Conservation (phyloP, 2,797 vertebrate species). For the Sardinella longiceps region DNA sequence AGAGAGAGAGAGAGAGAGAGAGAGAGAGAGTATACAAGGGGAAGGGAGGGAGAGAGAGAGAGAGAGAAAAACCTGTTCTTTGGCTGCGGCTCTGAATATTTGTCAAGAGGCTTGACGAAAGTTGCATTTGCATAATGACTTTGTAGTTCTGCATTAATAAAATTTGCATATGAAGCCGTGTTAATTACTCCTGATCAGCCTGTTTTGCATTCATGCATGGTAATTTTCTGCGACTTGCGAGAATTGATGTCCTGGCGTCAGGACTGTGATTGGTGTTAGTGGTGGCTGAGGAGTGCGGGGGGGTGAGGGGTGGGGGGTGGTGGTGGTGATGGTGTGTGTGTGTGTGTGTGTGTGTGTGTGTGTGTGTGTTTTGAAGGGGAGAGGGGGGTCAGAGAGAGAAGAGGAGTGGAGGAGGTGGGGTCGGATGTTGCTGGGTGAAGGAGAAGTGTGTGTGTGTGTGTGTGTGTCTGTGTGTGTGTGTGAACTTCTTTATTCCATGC, state of each 20-base stretch:
- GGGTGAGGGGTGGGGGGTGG: conserved; percentile 64
- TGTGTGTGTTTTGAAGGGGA: conserved; percentile 42
- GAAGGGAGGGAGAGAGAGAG: conserved; percentile 70
- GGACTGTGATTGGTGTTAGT: conserved; percentile 73
- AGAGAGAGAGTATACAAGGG: conserved; percentile 73
- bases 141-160: conserved; percentile 99
- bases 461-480: conserved; percentile 52
- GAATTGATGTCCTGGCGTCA: conserved; percentile 98
- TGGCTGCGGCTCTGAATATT: conserved; percentile 96
- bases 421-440: conserved; percentile 48
- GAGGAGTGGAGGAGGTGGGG: conserved; percentile 39
- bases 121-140: conserved; percentile 99
- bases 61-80: conserved; percentile 81
- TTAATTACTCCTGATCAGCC: conserved; percentile 99
- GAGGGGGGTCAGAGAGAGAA: conserved; percentile 23
- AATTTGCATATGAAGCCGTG: conserved; percentile 99
- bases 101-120: conserved; percentile 99
- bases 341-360: conserved; percentile 44
- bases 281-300: conserved; percentile 47
- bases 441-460: conserved; percentile 50
- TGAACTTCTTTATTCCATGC: conserved; percentile 48
- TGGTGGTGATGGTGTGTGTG: conserved; percentile 50
- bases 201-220: conserved; percentile 99
- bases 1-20: conserved; percentile 45
- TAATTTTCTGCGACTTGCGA: conserved; percentile 99